Evolutionary conservation across 2,797 vertebrate species (phyloP), one percentile per base, ranked within the genome.

Genomic region (Caiman crocodilus): DNA sequence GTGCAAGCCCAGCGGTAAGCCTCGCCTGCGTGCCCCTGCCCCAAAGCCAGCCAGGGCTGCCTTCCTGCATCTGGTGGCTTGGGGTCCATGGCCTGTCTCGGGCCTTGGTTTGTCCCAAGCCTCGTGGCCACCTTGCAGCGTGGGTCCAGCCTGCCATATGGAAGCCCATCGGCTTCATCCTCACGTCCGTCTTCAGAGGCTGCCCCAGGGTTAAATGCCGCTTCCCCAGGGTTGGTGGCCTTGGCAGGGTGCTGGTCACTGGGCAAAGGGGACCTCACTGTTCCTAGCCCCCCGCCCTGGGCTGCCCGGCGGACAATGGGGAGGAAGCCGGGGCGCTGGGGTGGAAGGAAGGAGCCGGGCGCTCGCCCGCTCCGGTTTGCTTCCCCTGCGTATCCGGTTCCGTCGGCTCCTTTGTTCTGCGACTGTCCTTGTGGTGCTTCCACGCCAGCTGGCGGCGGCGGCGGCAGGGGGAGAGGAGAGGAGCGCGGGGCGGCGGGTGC

Each of bases 1-100:
- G 98, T 99, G 98, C 98, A 99, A 99, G 95, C 99, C 99, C 94
- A 97, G 97, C 3, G 99, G 99, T 99, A 93, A 99, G 99, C 90
- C 18, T 50, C 0, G 0, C 30, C 28, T 16, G 7, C 18, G 14
- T 30, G 8, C 56, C 26, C 26, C 6, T 7, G 25, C 65, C 16
- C 30, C 30, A 21, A 5, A 9, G 16, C 28, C 35, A 35, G 35
- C 35, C 35, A n/a, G 35, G 35, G 35, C 35, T 35, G 35, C 35
- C 35, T 35, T 35, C 35, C 35, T 6, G 35, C 35, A 35, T 35
- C 35, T 6, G 35, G 35, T 35, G 35, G 35, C 63, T 28, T 16
- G 16, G 7, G 58, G 58, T 21, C 58, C 15, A 8, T 32, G 67
- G 67, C 18, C 67, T 42, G 1, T 35, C 13, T 2, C 20, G 7